A percentile compares a stretch with the other conserved stretches of the same genome.
These are phyloP conservation scores for Aporophyla nigra DNA, from an alignment of 2,888 invertebrate genomes.

Conservation along the genomic window DNA sequence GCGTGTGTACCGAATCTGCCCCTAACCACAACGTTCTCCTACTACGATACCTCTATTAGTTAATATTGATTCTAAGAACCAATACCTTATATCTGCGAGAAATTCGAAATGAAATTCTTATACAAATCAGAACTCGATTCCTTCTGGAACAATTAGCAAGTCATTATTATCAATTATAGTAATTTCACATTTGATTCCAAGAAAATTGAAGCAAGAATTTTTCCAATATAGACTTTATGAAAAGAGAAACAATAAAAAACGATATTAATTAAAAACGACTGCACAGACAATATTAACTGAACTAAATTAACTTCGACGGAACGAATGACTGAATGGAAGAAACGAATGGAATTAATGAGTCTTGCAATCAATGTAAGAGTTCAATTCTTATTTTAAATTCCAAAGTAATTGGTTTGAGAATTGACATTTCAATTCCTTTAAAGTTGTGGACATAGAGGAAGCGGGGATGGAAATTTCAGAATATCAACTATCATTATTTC, in stretches of 20 bases:
- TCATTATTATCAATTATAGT: slow-evolving; percentile 4
- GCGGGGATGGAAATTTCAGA: slow-evolving; percentile 2
- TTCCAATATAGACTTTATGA: slow-evolving; percentile 21
- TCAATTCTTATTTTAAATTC: slow-evolving; percentile 70
- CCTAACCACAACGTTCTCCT: slow-evolving; percentile 12
- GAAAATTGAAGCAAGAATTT: slow-evolving; percentile 32
- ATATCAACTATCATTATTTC: slow-evolving; percentile 5
- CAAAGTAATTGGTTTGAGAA: slow-evolving; percentile 65
- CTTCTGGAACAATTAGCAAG: slow-evolving; percentile 8
- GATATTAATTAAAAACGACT: slow-evolving; percentile 54
- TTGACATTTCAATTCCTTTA: slow-evolving; percentile 69
- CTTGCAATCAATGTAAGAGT: slow-evolving; percentile 70
- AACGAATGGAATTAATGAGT: slow-evolving; percentile 70
- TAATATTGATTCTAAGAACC: slow-evolving; percentile 28
- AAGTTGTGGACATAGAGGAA: slow-evolving; percentile 16
- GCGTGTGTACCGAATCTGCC: background rate
- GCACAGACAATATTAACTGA: slow-evolving; percentile 61
- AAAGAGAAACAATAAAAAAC: slow-evolving; percentile 29
- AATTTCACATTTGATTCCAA: slow-evolving; percentile 30
- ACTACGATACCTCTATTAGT: background rate
- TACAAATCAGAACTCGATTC: slow-evolving; percentile 19
- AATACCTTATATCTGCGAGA: slow-evolving; percentile 18
- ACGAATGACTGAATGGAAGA: slow-evolving; percentile 63
- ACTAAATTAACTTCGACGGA: slow-evolving; percentile 63
- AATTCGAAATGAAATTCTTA: slow-evolving; percentile 16